Conservation (phyloP, 2,888 invertebrate genomes). For the Marasmarcha lunaedactyla region DNA sequence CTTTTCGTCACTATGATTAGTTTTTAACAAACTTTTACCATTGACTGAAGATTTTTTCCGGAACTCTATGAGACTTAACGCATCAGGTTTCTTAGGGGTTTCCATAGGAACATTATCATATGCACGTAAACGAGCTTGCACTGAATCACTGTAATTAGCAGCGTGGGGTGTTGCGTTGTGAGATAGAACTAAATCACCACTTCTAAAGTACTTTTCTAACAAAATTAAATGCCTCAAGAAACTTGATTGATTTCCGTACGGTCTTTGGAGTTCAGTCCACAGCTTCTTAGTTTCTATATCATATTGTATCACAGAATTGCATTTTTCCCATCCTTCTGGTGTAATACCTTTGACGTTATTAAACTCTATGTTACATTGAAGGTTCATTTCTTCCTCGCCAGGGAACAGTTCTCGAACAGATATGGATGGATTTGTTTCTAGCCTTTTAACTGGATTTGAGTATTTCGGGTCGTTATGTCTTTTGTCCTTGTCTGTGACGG, state of each 20-base stretch:
- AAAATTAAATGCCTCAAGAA: slow-evolving; percentile 85
- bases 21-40: slow-evolving; percentile 55
- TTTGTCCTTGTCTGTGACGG: slow-evolving; percentile 43
- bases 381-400: slow-evolving; percentile 84
- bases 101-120: slow-evolving; percentile 74
- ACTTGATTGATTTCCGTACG: slow-evolving; percentile 89
- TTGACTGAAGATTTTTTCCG: slow-evolving; percentile 51
- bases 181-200: slow-evolving; percentile 81
- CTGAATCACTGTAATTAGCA: slow-evolving; percentile 82
- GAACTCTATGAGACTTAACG: slow-evolving; percentile 51
- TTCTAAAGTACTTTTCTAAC: slow-evolving; percentile 85
- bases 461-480: slow-evolving; percentile 49
- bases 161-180: slow-evolving; percentile 81
- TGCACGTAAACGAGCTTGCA: slow-evolving; percentile 81
- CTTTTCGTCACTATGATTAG: slow-evolving; percentile 37
- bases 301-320: slow-evolving; percentile 82
- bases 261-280: slow-evolving; percentile 86
- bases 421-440: slow-evolving; percentile 85
- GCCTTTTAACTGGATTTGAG: slow-evolving; percentile 73
- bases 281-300: slow-evolving; percentile 83
- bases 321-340: slow-evolving; percentile 88
- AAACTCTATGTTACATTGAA: slow-evolving; percentile 82
- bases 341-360: slow-evolving; percentile 77
- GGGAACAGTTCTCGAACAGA: slow-evolving; percentile 85
- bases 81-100: slow-evolving; percentile 32